A percentile compares a stretch with the other conserved stretches of the same genome.
phyloP scores from a whole-genome alignment of 2,888 invertebrate species.

The Morpho deidamia region DNA sequence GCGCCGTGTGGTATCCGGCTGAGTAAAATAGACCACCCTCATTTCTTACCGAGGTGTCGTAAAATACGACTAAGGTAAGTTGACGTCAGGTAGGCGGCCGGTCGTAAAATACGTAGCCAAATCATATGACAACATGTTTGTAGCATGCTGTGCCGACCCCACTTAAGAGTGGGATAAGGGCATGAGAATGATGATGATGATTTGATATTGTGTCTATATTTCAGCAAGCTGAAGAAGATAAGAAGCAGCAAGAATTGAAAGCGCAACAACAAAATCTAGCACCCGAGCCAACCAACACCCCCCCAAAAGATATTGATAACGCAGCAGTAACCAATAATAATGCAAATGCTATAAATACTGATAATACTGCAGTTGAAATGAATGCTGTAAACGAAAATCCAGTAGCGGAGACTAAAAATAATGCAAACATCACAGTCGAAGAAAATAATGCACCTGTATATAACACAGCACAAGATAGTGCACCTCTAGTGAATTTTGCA shows the following conservation, averaged over 20 bases:
- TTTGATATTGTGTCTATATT: not conserved
- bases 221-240: slow-evolving; percentile 64
- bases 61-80: too few species aligned
- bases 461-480: slow-evolving; percentile 2
- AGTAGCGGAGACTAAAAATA: slow-evolving; percentile 5
- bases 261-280: slow-evolving; percentile 22
- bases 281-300: slow-evolving; percentile 14
- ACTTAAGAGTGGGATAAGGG: too few species aligned
- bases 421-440: not conserved
- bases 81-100: too few species aligned
- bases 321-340: slow-evolving; percentile 1
- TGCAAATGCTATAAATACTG: slow-evolving; percentile 1
- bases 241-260: slow-evolving; percentile 51
- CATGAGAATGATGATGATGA: too few species aligned
- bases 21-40: too few species aligned
- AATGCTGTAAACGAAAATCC: slow-evolving; percentile 1
- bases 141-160: too few species aligned
- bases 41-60: too few species aligned
- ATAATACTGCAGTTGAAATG: not conserved
- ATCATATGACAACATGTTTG: too few species aligned
- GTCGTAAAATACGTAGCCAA: too few species aligned
- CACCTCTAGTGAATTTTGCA: slow-evolving; percentile 6
- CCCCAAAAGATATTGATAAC: slow-evolving; percentile 3
- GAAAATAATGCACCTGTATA: slow-evolving; percentile 1
- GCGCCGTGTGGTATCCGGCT: too few species aligned